Conservation (phyloP, 2,888 invertebrate genomes). For the Gryllus longicercus region DNA sequence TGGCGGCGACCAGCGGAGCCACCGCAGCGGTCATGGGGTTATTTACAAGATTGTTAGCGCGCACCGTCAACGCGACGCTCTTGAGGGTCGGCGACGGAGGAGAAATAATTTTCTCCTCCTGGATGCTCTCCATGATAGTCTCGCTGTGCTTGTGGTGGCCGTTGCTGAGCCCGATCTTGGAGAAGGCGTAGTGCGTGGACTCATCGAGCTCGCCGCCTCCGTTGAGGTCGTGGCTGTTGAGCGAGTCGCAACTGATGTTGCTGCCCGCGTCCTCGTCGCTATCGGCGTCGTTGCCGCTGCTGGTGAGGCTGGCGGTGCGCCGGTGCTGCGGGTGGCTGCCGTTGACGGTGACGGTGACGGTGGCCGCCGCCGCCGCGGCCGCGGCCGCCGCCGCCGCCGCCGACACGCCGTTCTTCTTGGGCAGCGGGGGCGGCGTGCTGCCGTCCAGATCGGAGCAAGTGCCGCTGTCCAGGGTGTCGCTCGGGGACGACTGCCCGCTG, state of each 20-base stretch:
- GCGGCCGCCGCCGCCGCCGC: conserved; percentile 33
- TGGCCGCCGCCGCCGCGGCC: conserved; percentile 43
- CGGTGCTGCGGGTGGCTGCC: conserved; percentile 48
- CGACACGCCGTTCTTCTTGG: conserved; percentile 59
- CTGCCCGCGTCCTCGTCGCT: conserved; percentile 67
- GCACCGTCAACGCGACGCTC: not conserved
- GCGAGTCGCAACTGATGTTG: conserved; percentile 76
- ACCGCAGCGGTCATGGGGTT: not conserved
- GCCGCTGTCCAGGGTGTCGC: conserved; percentile 78
- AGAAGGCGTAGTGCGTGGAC: not conserved
- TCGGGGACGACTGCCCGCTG: conserved; percentile 78
- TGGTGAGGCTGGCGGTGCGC: conserved; percentile 56
- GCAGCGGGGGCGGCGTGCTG: conserved; percentile 61
- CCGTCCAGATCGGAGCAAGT: conserved; percentile 80
- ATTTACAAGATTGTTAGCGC: not conserved
- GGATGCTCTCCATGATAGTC: not conserved
- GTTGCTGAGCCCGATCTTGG: not conserved
- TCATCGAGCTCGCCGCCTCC: not conserved
- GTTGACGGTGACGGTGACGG: conserved; percentile 57
- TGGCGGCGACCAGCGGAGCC: not conserved
- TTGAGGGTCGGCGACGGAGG: not conserved
- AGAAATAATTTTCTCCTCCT: not conserved
- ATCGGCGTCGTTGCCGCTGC: conserved; percentile 63
- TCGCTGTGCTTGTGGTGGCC: conserved; percentile 18
- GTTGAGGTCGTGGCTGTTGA: conserved; percentile 68